phyloP scores from a whole-genome alignment of 2,888 invertebrate species.

The Morinoia aosen region DNA sequence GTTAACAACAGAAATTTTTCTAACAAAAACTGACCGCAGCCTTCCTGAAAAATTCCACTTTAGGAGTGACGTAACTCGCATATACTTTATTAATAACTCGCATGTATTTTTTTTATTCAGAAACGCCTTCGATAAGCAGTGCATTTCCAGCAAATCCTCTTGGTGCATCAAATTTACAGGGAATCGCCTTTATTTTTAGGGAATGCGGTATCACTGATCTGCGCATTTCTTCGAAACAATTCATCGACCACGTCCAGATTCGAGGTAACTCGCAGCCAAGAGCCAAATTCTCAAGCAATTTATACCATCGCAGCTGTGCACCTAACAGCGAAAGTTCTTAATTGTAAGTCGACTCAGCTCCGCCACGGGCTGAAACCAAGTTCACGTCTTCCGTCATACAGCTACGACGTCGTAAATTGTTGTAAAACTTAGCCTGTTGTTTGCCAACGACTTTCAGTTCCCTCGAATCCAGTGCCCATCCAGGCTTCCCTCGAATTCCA shows the following conservation, averaged over 20 bases:
- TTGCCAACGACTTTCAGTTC: neutral
- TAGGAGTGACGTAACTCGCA: no score
- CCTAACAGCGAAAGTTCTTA: no score
- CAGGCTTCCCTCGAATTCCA: conserved; percentile 3
- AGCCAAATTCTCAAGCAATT: no score
- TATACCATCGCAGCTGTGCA: no score
- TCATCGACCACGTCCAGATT: neutral
- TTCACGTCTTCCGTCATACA: neutral
- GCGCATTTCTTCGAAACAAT: neutral
- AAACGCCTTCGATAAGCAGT: neutral
- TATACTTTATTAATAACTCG: neutral
- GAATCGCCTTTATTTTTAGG: neutral
- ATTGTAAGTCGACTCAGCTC: no score
- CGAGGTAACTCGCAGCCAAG: neutral
- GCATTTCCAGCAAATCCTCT: neutral
- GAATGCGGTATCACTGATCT: neutral
- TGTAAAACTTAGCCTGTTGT: no score
- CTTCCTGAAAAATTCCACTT: neutral
- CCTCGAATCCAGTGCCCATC: neutral
- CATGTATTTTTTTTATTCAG: neutral
- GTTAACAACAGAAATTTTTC: neutral
- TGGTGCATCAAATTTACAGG: neutral
- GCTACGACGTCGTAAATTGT: no score
- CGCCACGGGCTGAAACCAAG: neutral
- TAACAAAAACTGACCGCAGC: neutral